Conservation (phyloP, 2,797 vertebrate genomes). For the Urosaurus nigricauda region DNA sequence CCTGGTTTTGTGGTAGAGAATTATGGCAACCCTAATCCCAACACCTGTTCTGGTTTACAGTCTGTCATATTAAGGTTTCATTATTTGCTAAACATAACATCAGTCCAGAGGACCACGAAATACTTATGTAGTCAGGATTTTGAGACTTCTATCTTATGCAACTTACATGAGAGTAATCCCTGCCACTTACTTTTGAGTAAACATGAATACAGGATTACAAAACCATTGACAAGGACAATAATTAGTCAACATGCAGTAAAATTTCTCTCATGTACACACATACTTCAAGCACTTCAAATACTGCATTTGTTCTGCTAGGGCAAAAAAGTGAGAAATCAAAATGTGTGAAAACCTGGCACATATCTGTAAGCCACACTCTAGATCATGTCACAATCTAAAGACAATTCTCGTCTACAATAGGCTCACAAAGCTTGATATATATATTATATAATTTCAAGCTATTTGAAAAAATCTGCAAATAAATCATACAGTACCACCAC, state of each 20-base stretch:
- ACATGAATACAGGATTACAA: neutral
- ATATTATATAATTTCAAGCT: conserved; percentile 18
- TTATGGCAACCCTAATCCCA: too few species aligned
- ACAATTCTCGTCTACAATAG: neutral
- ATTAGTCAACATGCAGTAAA: neutral
- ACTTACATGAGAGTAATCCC: neutral
- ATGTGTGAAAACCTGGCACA: neutral
- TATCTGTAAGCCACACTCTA: neutral
- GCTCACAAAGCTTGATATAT: neutral
- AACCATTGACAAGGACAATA: neutral
- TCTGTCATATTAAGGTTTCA: neutral
- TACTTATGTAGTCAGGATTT: neutral
- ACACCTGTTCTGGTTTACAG: too few species aligned
- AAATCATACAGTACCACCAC: conserved; percentile 43
- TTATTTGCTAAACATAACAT: neutral
- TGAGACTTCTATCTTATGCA: neutral
- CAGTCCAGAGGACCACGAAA: neutral
- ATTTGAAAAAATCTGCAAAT: conserved; percentile 52
- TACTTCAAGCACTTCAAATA: neutral
- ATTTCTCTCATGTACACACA: neutral
- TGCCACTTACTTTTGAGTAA: neutral
- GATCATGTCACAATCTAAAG: neutral
- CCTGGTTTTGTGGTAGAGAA: too few species aligned
- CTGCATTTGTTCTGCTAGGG: neutral
- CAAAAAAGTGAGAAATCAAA: neutral